Conservation (phyloP, 2,888 invertebrate species). For the Scaptomyza polygonia region DNA sequence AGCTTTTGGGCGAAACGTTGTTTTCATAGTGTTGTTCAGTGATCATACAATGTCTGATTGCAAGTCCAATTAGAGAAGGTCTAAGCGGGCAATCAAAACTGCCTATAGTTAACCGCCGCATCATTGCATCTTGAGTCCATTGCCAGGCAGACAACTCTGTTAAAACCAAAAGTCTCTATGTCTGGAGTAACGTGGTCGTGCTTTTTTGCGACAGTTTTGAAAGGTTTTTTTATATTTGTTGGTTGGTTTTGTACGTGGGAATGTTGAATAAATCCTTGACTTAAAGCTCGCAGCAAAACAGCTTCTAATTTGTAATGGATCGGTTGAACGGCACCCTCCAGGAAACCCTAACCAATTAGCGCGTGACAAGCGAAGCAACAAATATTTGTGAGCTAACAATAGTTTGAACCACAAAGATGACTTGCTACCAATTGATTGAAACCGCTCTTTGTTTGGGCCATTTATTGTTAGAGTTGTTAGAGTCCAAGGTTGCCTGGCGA, state of each 20-base stretch:
- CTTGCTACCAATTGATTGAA: constrained; percentile 55
- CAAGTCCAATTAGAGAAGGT: constrained; percentile 33
- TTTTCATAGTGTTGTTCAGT: background rate
- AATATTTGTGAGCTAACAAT: constrained; percentile 24
- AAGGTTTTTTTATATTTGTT: too few species aligned
- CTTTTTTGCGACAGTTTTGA: constrained; percentile 68
- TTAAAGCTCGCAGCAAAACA: constrained; percentile 25
- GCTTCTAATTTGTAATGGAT: constrained; percentile 42
- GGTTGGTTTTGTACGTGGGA: constrained; percentile 64
- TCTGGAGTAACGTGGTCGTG: constrained; percentile 36
- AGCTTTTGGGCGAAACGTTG: constrained; percentile 12
- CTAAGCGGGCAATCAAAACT: constrained; percentile 65
- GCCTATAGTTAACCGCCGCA: constrained; percentile 58
- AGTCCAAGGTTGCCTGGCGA: constrained; percentile 56
- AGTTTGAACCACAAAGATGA: constrained; percentile 36
- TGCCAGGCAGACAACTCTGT: constrained; percentile 24
- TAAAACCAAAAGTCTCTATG: constrained; percentile 8
- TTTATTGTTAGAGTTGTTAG: constrained; percentile 1
- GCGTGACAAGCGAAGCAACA: constrained; percentile 43
- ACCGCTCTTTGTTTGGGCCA: constrained; percentile 27
- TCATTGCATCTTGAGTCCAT: constrained; percentile 50
- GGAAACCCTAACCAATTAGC: constrained; percentile 56
- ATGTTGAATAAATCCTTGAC: constrained; percentile 61
- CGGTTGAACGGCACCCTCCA: constrained; percentile 29
- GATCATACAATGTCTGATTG: constrained; percentile 32